Base-by-base conservation (phyloP, 2,113 vertebrate genomes). In the Numida meleagris region DNA sequence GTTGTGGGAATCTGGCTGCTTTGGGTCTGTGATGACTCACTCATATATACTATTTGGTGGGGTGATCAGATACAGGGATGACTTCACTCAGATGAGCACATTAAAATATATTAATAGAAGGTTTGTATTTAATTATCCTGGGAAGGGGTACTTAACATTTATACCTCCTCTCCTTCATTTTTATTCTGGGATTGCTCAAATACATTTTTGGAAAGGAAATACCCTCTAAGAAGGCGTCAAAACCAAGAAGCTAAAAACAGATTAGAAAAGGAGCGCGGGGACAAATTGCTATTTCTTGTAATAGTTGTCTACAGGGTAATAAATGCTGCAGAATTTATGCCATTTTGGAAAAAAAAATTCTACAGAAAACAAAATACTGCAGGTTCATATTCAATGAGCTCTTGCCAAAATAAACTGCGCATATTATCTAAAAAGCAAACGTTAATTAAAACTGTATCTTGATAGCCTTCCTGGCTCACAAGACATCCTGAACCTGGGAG, bases 381-480 rank as follows among this genome's bases (percentile, higher is more conserved):
- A 97, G 95, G 97, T 96, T 97, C 97, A 96, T 88, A 97, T 97
- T 96, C 97, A 97, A 94, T 95, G 97, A 97, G 96, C 96, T 95
- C 96, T 91, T 96, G 96, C 97, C 97, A 98, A 97, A 98, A 98
- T 96, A 98, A 97, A 97, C 96, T 95, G 96, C 11, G 88, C 94
- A 83, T 95, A 96, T 98, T 98, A 98, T 97, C 97, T 96, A 90
- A 97, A 97, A 98, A 97, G 95, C 92, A 95, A 98, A 96, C 96
- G 97, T 98, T 98, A 98, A 98, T 98, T 98, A 98, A 98, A 98
- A 94, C 91, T 90, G 94, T 92, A 96, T 98, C 97, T 97, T 96
- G 97, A 98, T 98, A 94, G 95, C 73, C 23, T 90, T 93, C 83
- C 90, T 95, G 82, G 96, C 96, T 97, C 96, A 91, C 87, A 90